Base-by-base conservation (phyloP, 2,797 vertebrate species). In the Alouatta caraya region DNA sequence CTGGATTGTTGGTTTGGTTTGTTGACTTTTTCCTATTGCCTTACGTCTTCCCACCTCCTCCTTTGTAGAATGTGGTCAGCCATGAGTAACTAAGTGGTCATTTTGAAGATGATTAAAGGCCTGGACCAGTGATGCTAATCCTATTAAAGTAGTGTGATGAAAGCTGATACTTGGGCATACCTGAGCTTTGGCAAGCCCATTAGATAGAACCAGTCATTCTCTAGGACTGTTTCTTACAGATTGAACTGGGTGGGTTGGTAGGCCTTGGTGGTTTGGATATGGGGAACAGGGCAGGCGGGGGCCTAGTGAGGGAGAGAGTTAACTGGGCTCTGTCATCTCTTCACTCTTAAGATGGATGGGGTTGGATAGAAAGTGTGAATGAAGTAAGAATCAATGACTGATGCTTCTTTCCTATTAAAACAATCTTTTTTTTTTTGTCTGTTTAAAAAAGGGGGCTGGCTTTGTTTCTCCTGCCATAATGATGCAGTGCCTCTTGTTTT, bases 401-500 rank as follows among this genome's bases (percentile, higher is more conserved):
- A 99, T 99, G 99, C 99, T 99, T 99, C 99, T 99, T 99, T 99
- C 99, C 99, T 99, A 99, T 99, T 99, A 99, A 99, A 99, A 99
- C 99, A 99, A 99, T 99, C 99, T 98, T 99, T 99, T 98, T 95
- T 94, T 97, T 98, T 98, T 99, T 98, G 99, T 99, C 98, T 79
- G 95, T 98, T 97, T 98, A 96, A 95, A 97, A 97, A 98, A 95
- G 97, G 98, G 98, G 97, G 97, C 97, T 96, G 96, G 98, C 99
- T 99, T 99, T 99, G 99, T 99, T 98, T 98, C 98, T 99, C 98
- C 99, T 99, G 99, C 99, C 99, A 99, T 99, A 99, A 99, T 99
- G 99, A 99, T 99, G 99, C 99, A 99, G 99, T 99, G 99, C 99
- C 99, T 99, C 99, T 99, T 99, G 99, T 99, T 99, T 98, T 97